Base-by-base conservation (phyloP, 2,113 vertebrate genomes). In the Clarias macrocephalus region DNA sequence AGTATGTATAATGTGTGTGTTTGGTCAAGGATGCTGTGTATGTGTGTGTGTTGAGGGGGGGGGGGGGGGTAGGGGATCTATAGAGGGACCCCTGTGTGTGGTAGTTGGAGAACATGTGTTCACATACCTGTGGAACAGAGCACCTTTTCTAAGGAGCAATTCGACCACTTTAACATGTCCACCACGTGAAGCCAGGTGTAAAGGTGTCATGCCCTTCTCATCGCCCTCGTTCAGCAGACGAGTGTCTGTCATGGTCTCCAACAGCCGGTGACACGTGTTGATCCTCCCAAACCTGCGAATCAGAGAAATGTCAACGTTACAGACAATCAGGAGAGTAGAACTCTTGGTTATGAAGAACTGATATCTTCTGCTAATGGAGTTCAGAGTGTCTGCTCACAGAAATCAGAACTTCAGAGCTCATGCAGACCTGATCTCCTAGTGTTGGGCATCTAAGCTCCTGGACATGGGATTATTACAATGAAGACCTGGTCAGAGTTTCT, bases 111-210 rank as follows among this genome's bases (percentile, higher is more conserved):
- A 48, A 48, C 48, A 9, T 73, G 33, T 28, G 4, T 54, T 30
- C 37, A 16, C 6, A 10, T 92, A 97, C 97, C 96, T 95, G 84
- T 97, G 95, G 86, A 97, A 96, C 57, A 97, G 93, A 21, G 96
- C 95, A 0, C 97, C 97, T 89, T 94, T 97, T 80, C 95, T 96
- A 85, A 97, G 93, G 56, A 97, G 95, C 82, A 97, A 94, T 19
- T 96, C 96, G 52, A 96, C 96, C 2, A 97, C 96, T 89, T 95
- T 96, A 72, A 96, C 96, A n/a, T 97, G 96, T 1, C 97, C 97
- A 3, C 95, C 95, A 87, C 96, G 94, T 30, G 96, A 96, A 59
- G 96, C 96, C 90, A 97, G 81, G 77, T 97, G 97, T 11, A 97
- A 93, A 10, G 97, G 96, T 10, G 96, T 97, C 96, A 97, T 95